phyloP scores from a whole-genome alignment of 2,797 vertebrate genomes.

The Macropus fuliginosus region DNA sequence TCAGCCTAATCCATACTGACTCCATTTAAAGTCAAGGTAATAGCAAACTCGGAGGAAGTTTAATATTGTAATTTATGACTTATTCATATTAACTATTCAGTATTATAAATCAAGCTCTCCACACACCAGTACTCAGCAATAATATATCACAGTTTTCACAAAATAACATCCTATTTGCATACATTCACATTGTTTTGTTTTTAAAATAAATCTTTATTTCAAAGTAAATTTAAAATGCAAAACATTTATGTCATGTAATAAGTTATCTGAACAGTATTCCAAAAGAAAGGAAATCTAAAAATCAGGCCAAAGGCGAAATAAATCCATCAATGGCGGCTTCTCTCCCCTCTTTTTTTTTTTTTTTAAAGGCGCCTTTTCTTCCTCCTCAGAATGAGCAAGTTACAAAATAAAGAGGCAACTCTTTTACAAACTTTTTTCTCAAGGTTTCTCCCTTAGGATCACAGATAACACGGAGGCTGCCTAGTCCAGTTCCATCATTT shows the following conservation, averaged over 20 bases:
- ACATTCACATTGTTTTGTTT: slow-evolving; percentile 60
- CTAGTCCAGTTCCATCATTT: neutral
- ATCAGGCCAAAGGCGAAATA: neutral
- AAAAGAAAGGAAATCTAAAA: slow-evolving; percentile 51
- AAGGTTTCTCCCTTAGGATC: neutral
- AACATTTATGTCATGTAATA: slow-evolving; percentile 51
- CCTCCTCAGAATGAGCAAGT: neutral
- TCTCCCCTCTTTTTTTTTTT: neutral
- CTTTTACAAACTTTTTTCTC: slow-evolving; percentile 8
- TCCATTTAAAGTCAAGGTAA: slow-evolving; percentile 51
- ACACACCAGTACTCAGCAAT: slow-evolving; percentile 73
- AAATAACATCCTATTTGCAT: slow-evolving; percentile 67
- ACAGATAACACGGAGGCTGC: neutral
- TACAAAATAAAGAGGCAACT: neutral
- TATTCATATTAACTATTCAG: slow-evolving; percentile 80
- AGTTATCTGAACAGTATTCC: slow-evolving; percentile 35
- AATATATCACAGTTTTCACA: slow-evolving; percentile 81
- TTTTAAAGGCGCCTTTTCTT: neutral
- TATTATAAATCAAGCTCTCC: slow-evolving; percentile 87
- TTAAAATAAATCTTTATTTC: slow-evolving; percentile 63
- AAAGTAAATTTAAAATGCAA: slow-evolving; percentile 65
- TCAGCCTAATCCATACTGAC: slow-evolving; percentile 31
- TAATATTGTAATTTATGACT: slow-evolving; percentile 69
- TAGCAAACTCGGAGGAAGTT: slow-evolving; percentile 54
- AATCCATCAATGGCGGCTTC: neutral